phyloP scores from a whole-genome alignment of 2,113 vertebrate species.

The Tragulus kanchil region DNA sequence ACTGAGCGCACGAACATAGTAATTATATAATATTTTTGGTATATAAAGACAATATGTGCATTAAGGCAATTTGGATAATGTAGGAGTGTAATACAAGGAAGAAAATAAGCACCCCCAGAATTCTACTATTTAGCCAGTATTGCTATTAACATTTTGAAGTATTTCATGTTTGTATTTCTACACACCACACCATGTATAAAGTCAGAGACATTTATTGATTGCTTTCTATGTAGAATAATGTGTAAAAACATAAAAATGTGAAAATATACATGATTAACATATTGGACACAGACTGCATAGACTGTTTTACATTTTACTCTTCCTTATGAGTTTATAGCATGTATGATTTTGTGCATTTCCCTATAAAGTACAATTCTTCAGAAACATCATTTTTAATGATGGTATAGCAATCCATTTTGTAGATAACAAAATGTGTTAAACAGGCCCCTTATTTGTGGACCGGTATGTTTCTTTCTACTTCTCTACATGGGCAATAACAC shows the following conservation, averaged over 20 bases:
- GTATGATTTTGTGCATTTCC: slow-evolving; percentile 17
- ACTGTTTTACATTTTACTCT: neutral
- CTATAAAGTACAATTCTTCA: slow-evolving; percentile 17
- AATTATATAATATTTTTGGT: neutral
- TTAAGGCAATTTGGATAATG: slow-evolving; percentile 31
- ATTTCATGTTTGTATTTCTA: slow-evolving; percentile 21
- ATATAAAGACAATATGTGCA: slow-evolving; percentile 1
- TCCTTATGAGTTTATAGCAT: neutral
- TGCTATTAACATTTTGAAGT: neutral
- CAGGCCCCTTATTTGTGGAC: neutral
- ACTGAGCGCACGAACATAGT: neutral
- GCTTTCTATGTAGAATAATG: slow-evolving; percentile 20
- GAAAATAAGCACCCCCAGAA: slow-evolving; percentile 11
- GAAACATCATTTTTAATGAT: slow-evolving; percentile 56
- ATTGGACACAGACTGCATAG: neutral
- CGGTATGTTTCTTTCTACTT: neutral
- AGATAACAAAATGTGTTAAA: neutral
- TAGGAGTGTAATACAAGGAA: neutral
- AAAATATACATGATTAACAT: slow-evolving; percentile 14
- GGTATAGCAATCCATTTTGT: slow-evolving; percentile 44
- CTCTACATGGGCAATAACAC: slow-evolving; percentile 19
- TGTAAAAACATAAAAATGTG: neutral
- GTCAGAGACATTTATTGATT: slow-evolving; percentile 23
- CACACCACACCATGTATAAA: neutral
- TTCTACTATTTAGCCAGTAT: neutral